Percentiles rank a stretch among this genome's conserved stretches.
phyloP scores from a whole-genome alignment of 2,797 vertebrate genomes.

The Neoniphon sammara region DNA sequence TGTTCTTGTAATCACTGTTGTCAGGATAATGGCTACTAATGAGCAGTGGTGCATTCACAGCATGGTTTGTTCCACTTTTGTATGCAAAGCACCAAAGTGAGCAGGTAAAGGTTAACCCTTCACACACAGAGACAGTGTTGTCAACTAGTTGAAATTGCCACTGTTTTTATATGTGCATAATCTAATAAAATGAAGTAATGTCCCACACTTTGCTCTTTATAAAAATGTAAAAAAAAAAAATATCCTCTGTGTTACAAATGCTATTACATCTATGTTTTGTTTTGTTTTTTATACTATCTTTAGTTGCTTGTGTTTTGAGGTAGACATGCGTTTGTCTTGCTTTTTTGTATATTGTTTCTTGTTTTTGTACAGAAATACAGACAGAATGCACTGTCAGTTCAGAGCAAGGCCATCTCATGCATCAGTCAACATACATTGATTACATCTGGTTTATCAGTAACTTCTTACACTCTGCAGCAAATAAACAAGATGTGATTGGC shows the following conservation, averaged over 20 bases:
- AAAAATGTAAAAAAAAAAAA: too few relatives aligned
- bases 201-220: neutral
- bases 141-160: neutral
- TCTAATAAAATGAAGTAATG: neutral
- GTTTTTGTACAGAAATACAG: neutral
- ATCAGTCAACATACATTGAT: constrained; percentile 67
- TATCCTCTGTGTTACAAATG: neutral
- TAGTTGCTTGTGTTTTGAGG: neutral
- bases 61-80: constrained; percentile 64
- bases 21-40: constrained; percentile 62
- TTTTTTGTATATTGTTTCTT: constrained; percentile 20
- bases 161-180: too few relatives aligned
- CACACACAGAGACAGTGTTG: neutral
- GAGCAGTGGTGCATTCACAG: constrained; percentile 61
- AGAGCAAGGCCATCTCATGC: constrained; percentile 6
- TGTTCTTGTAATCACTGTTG: constrained; percentile 56
- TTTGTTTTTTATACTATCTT: neutral
- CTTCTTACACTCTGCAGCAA: constrained; percentile 50
- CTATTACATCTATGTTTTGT: neutral
- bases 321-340: neutral
- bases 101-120: constrained; percentile 45
- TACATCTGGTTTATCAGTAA: constrained; percentile 79
- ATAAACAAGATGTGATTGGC: constrained; percentile 66
- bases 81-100: constrained; percentile 49
- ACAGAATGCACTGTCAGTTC: neutral